Evolutionary conservation across 2,113 vertebrate species (phyloP).

Genomic region (Corvus cornix): DNA sequence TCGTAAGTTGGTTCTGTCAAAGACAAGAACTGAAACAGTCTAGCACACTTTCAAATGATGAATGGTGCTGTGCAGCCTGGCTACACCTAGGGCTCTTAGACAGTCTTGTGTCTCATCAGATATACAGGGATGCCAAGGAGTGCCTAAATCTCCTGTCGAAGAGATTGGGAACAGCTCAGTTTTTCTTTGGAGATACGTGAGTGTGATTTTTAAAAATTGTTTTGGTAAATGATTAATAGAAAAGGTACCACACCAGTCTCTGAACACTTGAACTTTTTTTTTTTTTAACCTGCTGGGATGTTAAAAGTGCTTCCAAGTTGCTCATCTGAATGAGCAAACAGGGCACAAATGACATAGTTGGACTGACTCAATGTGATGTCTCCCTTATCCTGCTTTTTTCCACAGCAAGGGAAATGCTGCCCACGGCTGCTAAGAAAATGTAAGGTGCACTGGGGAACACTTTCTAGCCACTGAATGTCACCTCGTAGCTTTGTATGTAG

Average conservation of each 20-base stretch:
- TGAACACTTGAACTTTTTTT: not conserved
- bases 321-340: not conserved
- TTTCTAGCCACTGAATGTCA: not conserved
- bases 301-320: not conserved
- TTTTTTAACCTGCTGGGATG: not conserved
- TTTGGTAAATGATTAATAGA: not conserved
- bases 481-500: not conserved
- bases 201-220: conserved; percentile 45
- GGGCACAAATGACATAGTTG: not conserved
- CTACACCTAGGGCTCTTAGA: not conserved
- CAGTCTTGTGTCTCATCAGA: conserved; percentile 75
- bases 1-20: not conserved
- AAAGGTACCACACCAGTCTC: not conserved
- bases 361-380: not conserved
- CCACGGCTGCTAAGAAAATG: not conserved
- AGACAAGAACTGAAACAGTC: not conserved
- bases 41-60: not conserved
- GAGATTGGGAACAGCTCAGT: conserved; percentile 88
- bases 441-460: not conserved
- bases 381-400: not conserved
- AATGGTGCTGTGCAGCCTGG: not conserved
- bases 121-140: conserved; percentile 97
- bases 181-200: conserved; percentile 94
- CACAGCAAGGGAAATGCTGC: not conserved
- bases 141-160: conserved; percentile 95